Base-by-base conservation (phyloP, 64 coral and sea anemone genomes). In the Platygyra sinensis region DNA sequence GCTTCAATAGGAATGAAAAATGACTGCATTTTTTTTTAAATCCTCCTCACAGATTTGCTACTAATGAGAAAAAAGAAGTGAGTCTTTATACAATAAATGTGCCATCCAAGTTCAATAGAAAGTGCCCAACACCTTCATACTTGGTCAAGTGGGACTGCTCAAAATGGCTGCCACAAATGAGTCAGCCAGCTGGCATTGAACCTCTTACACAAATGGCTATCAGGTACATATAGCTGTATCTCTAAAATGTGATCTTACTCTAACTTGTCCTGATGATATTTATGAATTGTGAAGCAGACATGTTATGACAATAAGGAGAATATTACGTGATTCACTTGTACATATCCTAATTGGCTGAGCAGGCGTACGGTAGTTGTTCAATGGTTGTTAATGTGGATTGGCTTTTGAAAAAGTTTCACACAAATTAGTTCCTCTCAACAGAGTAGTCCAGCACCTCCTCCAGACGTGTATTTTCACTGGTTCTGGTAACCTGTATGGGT, bases 161-260 rank as follows among this genome's bases (percentile, higher is more conserved):
- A 42, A 99, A 99, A 86, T 99, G 97, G 97, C 65, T 99, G 61
- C 97, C 97, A 50, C 61, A 90, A 57, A 55, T 99, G 25, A 95
- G 91, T 79, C 97, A 93, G 61, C 51, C 87, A 32, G 94, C 94
- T 25, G 97, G 97, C 0, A 82, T 91, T 30, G 97, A 99, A 72
- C 97, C 97, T 75, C 67, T 99, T 12, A 99, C 97, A 50, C 97
- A 99, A 90, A 99, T 99, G 97, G 97, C 97, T 60, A 87, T 95
- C 54, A 99, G 97, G 97, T 99, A 75, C 5, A 28, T 82, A 7
- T 6, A 46, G 42, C 33, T 36, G 7, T 46, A 46, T 46, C 42
- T 46, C 14, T 49, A 28, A 10, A 46, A 57, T 63, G 18, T 15
- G 15, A 57, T 57, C 54, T 15, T 57, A 14, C 6, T 28, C 0